Evolutionary conservation across 2,113 vertebrate genomes (phyloP).

Genomic region (Leptosomus discolor): DNA sequence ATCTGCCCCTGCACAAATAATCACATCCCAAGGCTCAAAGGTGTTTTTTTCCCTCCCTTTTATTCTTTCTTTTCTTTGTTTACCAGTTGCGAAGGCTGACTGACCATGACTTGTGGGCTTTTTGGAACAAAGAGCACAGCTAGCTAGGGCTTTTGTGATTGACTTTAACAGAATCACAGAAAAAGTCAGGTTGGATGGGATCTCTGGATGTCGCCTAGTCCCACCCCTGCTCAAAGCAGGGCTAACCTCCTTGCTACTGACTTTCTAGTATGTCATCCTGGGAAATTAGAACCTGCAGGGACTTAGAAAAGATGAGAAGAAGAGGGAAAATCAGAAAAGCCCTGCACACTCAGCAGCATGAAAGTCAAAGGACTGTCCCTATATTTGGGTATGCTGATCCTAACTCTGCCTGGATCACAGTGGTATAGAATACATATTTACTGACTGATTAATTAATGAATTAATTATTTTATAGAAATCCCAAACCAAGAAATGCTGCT

Average conservation of each 20-base stretch:
- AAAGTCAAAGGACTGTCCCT: background rate
- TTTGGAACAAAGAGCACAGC: background rate
- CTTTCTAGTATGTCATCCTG: background rate
- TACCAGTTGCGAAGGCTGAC: background rate
- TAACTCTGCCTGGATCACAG: background rate
- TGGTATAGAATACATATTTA: background rate
- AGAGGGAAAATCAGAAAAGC: background rate
- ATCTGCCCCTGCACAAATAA: constrained; percentile 6
- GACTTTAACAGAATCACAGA: background rate
- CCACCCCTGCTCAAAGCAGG: background rate
- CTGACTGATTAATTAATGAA: background rate
- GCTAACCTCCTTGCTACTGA: background rate
- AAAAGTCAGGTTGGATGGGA: background rate
- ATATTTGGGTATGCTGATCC: background rate
- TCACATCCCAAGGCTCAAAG: background rate
- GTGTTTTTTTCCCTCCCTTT: background rate
- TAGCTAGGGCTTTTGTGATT: background rate
- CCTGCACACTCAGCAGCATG: background rate
- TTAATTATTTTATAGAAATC: background rate
- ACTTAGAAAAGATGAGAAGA: background rate
- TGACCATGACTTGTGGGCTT: background rate
- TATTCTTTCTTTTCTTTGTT: constrained; percentile 13
- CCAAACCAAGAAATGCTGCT: background rate
- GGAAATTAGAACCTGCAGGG: background rate
- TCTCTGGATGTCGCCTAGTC: background rate